These are phyloP conservation scores for Lycaena phlaeas DNA, from an alignment of 2,888 invertebrate genomes.

Conservation along the genomic window DNA sequence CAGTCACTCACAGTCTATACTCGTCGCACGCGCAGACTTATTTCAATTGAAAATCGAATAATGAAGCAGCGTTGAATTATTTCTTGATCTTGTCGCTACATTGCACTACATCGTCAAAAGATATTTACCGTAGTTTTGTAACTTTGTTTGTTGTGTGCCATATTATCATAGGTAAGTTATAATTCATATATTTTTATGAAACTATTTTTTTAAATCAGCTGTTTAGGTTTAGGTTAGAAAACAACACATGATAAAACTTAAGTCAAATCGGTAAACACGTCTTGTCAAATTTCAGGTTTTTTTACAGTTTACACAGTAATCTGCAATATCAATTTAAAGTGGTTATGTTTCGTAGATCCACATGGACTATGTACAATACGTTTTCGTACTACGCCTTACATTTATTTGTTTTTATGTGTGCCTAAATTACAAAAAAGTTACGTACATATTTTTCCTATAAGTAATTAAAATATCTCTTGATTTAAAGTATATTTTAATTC, in stretches of 20 bases:
- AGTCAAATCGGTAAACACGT: neutral
- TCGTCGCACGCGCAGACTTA: constrained; percentile 37
- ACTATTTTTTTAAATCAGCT: neutral
- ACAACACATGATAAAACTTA: neutral
- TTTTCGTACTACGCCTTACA: too few species aligned
- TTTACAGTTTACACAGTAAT: neutral
- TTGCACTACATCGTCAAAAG: constrained; percentile 24
- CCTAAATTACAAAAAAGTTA: too few species aligned
- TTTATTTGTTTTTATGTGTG: neutral
- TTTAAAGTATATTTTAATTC: too few species aligned
- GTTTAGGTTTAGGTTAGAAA: neutral
- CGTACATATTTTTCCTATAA: too few species aligned
- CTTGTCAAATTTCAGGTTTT: neutral
- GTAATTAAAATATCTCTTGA: too few species aligned
- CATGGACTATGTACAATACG: neutral
- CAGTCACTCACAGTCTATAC: constrained; percentile 26
- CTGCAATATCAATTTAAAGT: neutral
- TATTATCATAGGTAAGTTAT: constrained; percentile 4
- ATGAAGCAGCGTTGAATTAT: constrained; percentile 35
- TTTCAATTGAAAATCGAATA: constrained; percentile 42
- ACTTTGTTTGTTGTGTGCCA: constrained; percentile 12
- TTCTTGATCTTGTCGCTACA: constrained; percentile 32
- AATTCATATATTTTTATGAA: neutral
- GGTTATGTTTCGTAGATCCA: constrained; percentile 3
- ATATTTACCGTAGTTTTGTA: constrained; percentile 10